These are phyloP conservation scores for Gobius niger DNA, from an alignment of 2,113 vertebrate genomes.

Conservation along the genomic window DNA sequence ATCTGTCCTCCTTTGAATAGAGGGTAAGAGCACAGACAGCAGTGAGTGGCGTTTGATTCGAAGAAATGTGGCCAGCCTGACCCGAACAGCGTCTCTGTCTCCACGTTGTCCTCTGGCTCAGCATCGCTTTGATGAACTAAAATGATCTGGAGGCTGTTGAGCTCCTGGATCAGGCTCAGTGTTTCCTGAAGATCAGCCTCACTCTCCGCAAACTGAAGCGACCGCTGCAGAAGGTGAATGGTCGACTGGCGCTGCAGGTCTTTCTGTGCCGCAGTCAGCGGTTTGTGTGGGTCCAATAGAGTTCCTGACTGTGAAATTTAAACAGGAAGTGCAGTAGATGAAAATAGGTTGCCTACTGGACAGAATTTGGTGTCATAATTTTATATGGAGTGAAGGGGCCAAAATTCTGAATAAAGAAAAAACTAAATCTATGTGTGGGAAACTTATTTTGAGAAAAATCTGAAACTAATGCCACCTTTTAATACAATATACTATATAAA, in stretches of 20 bases:
- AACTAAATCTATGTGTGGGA: background rate
- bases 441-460: too few species aligned
- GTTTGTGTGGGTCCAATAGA: slow-evolving; percentile 77
- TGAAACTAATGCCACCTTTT: too few species aligned
- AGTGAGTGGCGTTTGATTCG: slow-evolving; percentile 87
- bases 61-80: slow-evolving; percentile 93
- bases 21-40: slow-evolving; percentile 87
- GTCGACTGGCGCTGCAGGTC: slow-evolving; percentile 92
- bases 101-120: slow-evolving; percentile 29
- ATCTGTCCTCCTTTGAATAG: slow-evolving; percentile 90
- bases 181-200: slow-evolving; percentile 89
- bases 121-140: slow-evolving; percentile 77
- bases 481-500: too few species aligned
- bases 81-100: slow-evolving; percentile 75
- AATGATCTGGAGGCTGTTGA: slow-evolving; percentile 88
- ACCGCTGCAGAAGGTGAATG: slow-evolving; percentile 85
- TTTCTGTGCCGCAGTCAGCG: slow-evolving; percentile 81
- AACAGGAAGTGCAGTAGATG: background rate
- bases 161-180: slow-evolving; percentile 88
- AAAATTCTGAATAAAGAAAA: background rate
- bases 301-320: slow-evolving; percentile 38
- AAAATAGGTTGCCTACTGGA: too few species aligned
- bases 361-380: too few species aligned
- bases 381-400: too few species aligned
- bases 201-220: slow-evolving; percentile 89